Evolutionary conservation across 2,888 invertebrate genomes (phyloP), one percentile per base, ranked within the genome.

Genomic region (Cantharis rustica): DNA sequence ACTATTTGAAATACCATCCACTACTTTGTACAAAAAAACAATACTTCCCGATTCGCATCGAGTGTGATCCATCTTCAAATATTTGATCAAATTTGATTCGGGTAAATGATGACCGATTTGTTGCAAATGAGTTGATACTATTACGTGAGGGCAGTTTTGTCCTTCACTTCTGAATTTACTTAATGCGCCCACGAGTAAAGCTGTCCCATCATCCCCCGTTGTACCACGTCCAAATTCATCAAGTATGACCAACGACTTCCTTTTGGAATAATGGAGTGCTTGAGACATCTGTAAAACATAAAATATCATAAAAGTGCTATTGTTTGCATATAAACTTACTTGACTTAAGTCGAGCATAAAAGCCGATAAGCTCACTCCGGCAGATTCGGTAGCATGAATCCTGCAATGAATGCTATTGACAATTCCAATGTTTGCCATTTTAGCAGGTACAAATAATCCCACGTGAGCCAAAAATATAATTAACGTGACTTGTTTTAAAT

Each of bases 141-240:
- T 88, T 1, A 95, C 88, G 84, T 95, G 95, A 0, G 97, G 96
- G 83, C 94, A 94, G 10, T 86, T 80, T 2, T 86, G 80, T 0
- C 85, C 83, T 74, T 90, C 88, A 71, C 90, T 89, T 68, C 94
- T 86, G 87, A 96, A 94, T 82, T 93, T 89, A 81, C 91, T 91
- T 69, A 97, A 86, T 61, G 92, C 91, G 0, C 95, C 91, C 0
- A 92, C 91, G 16, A 96, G 88, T 31, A 98, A 87, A 0, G 95
- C 91, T 61, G 94, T 87, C 0, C 96, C 97, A 87, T 96, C 96
- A 2, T 90, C 88, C 85, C 93, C 91, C 1, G 91, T 88, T 1
- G 97, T 97, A 77, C 96, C 96, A 86, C 94, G 93, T 3, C 97
- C 97, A 89, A 97, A 96, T 89, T 97, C 97, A 88, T 98, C 98